Evolutionary conservation across 2,113 vertebrate species (phyloP).

Genomic region (Antechinus stuartii): DNA sequence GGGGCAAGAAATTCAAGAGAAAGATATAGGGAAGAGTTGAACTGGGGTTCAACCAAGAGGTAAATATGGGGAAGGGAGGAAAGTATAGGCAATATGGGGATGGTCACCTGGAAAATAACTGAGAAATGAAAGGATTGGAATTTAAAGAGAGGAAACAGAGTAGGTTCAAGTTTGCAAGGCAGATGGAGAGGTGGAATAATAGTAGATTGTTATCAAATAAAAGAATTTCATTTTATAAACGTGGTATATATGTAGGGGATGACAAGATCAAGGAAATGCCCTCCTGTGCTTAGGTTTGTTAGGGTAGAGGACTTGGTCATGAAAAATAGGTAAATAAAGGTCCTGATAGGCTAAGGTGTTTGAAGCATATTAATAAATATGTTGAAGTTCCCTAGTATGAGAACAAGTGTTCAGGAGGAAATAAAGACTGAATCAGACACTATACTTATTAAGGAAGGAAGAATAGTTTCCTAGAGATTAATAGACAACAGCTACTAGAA

Average conservation of each 20-base stretch:
- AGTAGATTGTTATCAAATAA: neutral
- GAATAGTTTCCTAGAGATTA: neutral
- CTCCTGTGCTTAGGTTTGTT: neutral
- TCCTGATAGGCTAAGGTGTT: neutral
- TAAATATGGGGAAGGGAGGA: neutral
- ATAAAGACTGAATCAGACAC: neutral
- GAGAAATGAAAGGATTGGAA: neutral
- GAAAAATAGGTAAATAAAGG: neutral
- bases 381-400: neutral
- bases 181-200: neutral
- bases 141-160: neutral
- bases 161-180: neutral
- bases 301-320: neutral
- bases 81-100: neutral
- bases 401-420: neutral
- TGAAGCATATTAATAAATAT: neutral
- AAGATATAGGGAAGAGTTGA: neutral
- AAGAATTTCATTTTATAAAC: neutral
- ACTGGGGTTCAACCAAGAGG: neutral
- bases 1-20: neutral
- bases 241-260: neutral
- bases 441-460: neutral
- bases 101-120: neutral
- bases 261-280: neutral
- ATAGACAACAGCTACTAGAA: neutral